A percentile compares a stretch with the other conserved stretches of the same genome.
These are phyloP conservation scores for Bucco capensis DNA, from an alignment of 2,113 vertebrate genomes.

Conservation along the genomic window DNA sequence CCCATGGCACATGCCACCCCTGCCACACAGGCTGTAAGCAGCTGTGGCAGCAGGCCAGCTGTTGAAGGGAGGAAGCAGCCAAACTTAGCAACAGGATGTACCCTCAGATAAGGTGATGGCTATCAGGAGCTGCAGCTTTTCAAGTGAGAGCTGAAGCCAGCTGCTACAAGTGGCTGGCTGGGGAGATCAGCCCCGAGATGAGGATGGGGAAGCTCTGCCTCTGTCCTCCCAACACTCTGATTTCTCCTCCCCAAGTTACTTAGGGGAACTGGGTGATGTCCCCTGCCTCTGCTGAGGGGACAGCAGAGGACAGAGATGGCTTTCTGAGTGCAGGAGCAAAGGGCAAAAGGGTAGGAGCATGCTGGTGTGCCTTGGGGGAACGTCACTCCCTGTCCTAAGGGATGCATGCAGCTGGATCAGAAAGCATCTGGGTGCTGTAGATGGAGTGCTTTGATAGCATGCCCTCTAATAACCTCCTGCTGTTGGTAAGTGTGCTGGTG, in stretches of 20 bases:
- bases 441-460: not conserved
- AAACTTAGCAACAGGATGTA: constrained; percentile 62
- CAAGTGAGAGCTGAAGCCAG: not conserved
- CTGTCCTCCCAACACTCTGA: not conserved
- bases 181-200: constrained; percentile 33
- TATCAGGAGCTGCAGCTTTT: constrained; percentile 21
- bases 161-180: not conserved
- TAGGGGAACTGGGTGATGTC: not conserved
- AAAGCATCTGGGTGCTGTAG: not conserved
- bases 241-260: not conserved
- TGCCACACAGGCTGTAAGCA: not conserved
- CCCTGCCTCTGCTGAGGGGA: not conserved
- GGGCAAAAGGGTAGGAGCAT: not conserved
- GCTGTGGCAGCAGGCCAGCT: constrained; percentile 25
- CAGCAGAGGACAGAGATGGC: not conserved
- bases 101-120: constrained; percentile 60
- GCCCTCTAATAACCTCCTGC: not conserved
- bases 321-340: not conserved
- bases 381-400: not conserved
- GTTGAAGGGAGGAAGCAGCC: constrained; percentile 40
- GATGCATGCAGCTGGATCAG: not conserved
- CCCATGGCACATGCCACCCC: not conserved
- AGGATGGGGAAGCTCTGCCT: not conserved
- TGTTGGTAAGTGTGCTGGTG: rapidly evolving
- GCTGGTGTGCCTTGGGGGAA: rapidly evolving